Percentiles rank a stretch among this genome's conserved stretches.
Evolutionary conservation across 2,797 vertebrate species (phyloP).

Genomic region (Phoxinus dragarum): DNA sequence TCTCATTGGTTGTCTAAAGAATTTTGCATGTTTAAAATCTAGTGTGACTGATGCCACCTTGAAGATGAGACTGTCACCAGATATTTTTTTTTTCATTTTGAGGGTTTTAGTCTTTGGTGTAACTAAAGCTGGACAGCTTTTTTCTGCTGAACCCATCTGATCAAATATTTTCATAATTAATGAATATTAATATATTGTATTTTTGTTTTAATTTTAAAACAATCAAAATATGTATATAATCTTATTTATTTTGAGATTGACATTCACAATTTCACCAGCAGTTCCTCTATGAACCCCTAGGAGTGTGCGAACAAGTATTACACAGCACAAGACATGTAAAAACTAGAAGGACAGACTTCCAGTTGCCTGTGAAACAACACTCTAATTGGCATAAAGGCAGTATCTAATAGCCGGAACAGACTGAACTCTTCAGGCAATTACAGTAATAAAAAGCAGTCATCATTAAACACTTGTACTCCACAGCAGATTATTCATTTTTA

Average conservation of each 20-base stretch:
- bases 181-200: neutral
- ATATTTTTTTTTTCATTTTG: neutral
- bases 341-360: neutral
- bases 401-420: neutral
- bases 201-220: neutral
- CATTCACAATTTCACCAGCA: neutral
- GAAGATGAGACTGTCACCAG: neutral
- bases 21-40: neutral
- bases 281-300: slow-evolving; percentile 14
- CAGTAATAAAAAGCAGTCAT: neutral
- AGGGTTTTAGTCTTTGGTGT: neutral
- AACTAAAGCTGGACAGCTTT: neutral
- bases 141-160: neutral
- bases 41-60: neutral
- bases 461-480: neutral
- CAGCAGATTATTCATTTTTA: neutral
- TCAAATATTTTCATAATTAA: neutral
- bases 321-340: neutral
- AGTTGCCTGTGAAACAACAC: neutral
- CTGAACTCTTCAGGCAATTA: neutral
- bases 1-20: neutral
- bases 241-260: neutral
- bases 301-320: neutral
- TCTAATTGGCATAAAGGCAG: neutral
- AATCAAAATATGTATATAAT: neutral